Evolutionary conservation across 2,797 vertebrate species (phyloP), one percentile per base, ranked within the genome.

Genomic region (Chromobotia macracanthus): DNA sequence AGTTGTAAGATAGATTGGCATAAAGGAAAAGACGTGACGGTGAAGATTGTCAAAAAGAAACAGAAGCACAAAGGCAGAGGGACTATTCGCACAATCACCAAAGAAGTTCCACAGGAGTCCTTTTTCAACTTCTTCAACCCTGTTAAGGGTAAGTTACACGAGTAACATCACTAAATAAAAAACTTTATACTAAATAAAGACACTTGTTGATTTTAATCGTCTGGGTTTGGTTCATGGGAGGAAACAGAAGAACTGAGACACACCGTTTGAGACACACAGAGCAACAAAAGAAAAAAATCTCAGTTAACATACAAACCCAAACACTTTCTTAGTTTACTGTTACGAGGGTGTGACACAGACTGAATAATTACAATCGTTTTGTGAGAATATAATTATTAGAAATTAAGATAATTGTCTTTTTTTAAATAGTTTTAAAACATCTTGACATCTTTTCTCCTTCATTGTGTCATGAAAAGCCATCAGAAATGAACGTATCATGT

Each of bases 81-180:
- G 86, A 97, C 96, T 0, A 95, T 98, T 18, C 93, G 97, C 68
- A 99, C 96, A 0, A 94, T 99, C 87, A 97, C 95, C 68, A 99
- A 98, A 84, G 96, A 97, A 89, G 94, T 99, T 80, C 95, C 97
- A 75, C 98, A 95, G 0, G 97, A 98, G 82, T 99, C 97, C 1
- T 99, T 99, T 91, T 98, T 99, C 91, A 98, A 98, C 90, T 99
- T 99, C 92, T 99, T 99, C 92, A 97, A 88, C 75, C 97, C 97
- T 0, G 87, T 96, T 80, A 98, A 97, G 94, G 95, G 97, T 97
- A 87, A 91, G 94, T 71, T 35, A 44, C 15, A 23, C 48, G 19
- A 28, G 38, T 41, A 41, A 41, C 38, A 41, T 9, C 60, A 61
- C 60, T 60, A 16, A 16, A 38, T 1, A 31, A 31, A 31, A n/a